These are phyloP conservation scores for Muscicapa comitata DNA, from an alignment of 2,797 vertebrate species.

Conservation along the genomic window DNA sequence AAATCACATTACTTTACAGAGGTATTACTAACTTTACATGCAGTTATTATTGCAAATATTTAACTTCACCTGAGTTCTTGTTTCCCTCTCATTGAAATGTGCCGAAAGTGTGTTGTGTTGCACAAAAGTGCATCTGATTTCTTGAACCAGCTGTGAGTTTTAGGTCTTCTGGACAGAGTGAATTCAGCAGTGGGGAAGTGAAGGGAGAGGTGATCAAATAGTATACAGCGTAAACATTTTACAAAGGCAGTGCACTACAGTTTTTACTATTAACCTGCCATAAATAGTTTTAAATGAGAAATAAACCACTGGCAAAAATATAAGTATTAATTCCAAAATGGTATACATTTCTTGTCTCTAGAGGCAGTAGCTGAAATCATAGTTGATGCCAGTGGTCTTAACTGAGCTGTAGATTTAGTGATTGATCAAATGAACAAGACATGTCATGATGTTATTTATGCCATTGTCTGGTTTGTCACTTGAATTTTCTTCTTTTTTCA, in stretches of 20 bases:
- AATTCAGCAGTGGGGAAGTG: not conserved
- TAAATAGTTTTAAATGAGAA: not conserved
- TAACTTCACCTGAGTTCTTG: not conserved
- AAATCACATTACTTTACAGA: not conserved
- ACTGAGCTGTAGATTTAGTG: not conserved
- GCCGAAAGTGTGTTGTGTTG: no score
- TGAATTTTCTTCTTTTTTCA: not conserved
- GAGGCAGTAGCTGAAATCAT: not conserved
- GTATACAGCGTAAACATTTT: not conserved
- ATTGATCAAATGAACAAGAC: not conserved
- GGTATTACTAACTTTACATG: not conserved
- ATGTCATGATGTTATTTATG: not conserved
- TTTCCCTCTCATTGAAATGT: not conserved
- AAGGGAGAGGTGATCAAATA: not conserved
- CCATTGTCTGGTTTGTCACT: not conserved
- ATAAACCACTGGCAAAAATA: not conserved
- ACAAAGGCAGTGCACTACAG: not conserved
- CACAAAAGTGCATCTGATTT: not conserved
- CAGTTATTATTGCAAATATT: not conserved
- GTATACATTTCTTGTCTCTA: not conserved
- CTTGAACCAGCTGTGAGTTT: not conserved
- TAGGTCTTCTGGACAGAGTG: not conserved
- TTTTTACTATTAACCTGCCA: not conserved
- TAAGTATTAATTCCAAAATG: not conserved
- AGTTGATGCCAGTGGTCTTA: not conserved